phyloP scores from a whole-genome alignment of 2,797 vertebrate genomes.

The Synanceia verrucosa region DNA sequence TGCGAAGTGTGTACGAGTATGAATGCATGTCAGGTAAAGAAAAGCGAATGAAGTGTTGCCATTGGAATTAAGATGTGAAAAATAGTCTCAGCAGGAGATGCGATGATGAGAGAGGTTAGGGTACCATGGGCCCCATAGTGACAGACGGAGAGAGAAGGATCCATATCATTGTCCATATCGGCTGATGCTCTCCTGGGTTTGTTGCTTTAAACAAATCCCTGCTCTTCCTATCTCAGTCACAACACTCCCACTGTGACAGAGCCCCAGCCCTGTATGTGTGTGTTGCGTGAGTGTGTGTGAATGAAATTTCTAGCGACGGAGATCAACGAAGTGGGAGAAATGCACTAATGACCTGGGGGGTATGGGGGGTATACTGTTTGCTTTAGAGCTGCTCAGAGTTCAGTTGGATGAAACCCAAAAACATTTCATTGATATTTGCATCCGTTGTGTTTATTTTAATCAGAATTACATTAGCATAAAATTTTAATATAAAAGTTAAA shows the following conservation, averaged over 20 bases:
- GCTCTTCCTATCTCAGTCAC: conserved; percentile 69
- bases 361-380: conserved; percentile 49
- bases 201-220: conserved; percentile 80
- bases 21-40: not conserved
- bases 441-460: conserved; percentile 21
- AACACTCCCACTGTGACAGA: conserved; percentile 67
- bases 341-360: conserved; percentile 9
- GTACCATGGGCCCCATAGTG: conserved; percentile 14
- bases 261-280: conserved; percentile 6
- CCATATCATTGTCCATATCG: conserved; percentile 68
- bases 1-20: not conserved
- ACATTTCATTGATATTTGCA: conserved; percentile 16
- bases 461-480: not conserved
- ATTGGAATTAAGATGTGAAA: conserved; percentile 1
- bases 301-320: conserved; percentile 26
- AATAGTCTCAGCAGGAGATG: conserved; percentile 13
- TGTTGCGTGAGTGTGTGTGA: conserved; percentile 22
- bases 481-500: conserved; percentile 11
- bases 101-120: conserved; percentile 3
- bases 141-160: conserved; percentile 40
- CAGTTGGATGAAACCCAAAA: conserved; percentile 26
- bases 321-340: conserved; percentile 27
- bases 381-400: conserved; percentile 41
- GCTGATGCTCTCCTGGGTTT: conserved; percentile 55
- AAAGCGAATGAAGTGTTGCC: not conserved